These are phyloP conservation scores for Myanophis thanlyinensis DNA, from an alignment of 2,113 vertebrate genomes.

Conservation along the genomic window DNA sequence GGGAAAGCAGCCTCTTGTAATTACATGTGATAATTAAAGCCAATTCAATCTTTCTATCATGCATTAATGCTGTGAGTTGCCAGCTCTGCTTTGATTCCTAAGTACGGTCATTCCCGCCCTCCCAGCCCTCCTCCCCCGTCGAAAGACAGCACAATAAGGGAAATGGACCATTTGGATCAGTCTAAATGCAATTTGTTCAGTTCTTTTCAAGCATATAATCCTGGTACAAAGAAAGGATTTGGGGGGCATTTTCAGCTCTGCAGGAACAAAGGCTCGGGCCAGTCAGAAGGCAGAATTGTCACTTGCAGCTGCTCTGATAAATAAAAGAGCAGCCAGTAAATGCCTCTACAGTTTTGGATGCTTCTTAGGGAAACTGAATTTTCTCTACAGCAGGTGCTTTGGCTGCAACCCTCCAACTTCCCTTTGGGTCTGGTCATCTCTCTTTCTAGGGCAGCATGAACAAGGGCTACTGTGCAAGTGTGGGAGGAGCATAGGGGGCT, in stretches of 20 bases:
- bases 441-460: constrained; percentile 41
- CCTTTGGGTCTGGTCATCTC: constrained; percentile 54
- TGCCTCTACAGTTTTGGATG: constrained; percentile 56
- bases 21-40: constrained; percentile 50
- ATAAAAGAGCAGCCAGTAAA: constrained; percentile 72
- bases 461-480: constrained; percentile 12
- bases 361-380: constrained; percentile 59
- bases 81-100: constrained; percentile 37
- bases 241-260: constrained; percentile 64
- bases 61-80: constrained; percentile 27
- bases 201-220: constrained; percentile 65
- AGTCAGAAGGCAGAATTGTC: constrained; percentile 66
- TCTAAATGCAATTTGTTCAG: constrained; percentile 62
- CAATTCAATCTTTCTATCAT: constrained; percentile 12
- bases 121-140: neutral
- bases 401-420: constrained; percentile 56
- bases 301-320: constrained; percentile 77
- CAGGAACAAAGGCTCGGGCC: constrained; percentile 61
- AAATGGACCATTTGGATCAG: constrained; percentile 56
- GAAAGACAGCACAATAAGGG: constrained; percentile 41
- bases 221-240: constrained; percentile 49
- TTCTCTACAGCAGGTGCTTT: constrained; percentile 69
- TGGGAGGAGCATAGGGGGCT: neutral
- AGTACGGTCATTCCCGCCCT: constrained; percentile 7
- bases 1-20: constrained; percentile 51